phyloP scores from a whole-genome alignment of 1,140 invertebrate genomes.

The Drosophila seguyi region DNA sequence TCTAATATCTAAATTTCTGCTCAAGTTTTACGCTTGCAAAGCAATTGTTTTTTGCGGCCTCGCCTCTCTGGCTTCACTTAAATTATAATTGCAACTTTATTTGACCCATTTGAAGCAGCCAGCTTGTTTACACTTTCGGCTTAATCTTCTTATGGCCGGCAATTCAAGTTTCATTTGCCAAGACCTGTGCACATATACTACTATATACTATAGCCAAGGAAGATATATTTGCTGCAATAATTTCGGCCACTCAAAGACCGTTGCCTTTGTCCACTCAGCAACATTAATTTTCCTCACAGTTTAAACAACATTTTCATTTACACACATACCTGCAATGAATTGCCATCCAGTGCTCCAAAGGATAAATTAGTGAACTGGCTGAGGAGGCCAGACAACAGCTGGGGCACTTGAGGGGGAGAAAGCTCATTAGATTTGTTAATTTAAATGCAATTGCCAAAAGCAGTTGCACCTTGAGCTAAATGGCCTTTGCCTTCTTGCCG shows the following conservation, averaged over 20 bases:
- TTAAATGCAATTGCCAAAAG: constrained; percentile 62
- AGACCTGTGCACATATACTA: neutral
- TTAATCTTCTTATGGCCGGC: constrained; percentile 22
- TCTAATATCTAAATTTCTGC: neutral
- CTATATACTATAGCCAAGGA: neutral
- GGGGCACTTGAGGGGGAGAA: constrained; percentile 23
- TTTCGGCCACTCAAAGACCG: constrained; percentile 10
- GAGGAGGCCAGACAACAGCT: neutral
- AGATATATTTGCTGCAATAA: constrained; percentile 43
- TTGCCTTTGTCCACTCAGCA: constrained; percentile 32
- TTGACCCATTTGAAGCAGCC: constrained; percentile 24
- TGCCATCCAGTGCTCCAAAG: neutral
- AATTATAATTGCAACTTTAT: constrained; percentile 4
- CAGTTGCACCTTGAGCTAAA: constrained; percentile 56
- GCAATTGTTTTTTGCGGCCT: neutral
- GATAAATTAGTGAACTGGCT: constrained; percentile 8
- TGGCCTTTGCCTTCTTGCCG: constrained; percentile 49
- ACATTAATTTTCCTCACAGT: constrained; percentile 56
- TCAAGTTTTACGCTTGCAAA: neutral
- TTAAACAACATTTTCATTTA: constrained; percentile 60
- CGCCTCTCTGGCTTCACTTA: neutral
- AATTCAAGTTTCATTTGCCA: constrained; percentile 17
- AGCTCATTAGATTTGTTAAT: constrained; percentile 76
- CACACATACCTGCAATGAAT: constrained; percentile 19
- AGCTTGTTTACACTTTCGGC: constrained; percentile 29